phyloP scores from a whole-genome alignment of 1,140 invertebrate genomes.

The Papilio xuthus region DNA sequence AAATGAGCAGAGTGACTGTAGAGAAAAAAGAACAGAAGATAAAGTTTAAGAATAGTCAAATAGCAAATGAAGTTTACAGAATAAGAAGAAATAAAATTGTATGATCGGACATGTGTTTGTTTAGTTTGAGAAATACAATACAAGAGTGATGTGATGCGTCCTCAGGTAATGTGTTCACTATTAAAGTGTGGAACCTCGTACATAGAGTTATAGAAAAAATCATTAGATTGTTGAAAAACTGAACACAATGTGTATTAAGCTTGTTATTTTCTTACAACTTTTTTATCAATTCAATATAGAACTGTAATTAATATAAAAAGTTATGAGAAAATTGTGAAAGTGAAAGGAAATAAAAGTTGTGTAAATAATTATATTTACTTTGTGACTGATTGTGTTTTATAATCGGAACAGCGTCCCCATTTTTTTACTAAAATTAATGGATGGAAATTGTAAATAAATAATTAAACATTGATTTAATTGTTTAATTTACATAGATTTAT shows the following conservation, averaged over 20 bases:
- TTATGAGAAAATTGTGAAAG: no score
- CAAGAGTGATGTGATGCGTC: background rate
- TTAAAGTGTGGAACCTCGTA: background rate
- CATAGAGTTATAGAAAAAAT: background rate
- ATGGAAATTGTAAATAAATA: background rate
- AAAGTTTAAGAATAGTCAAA: slow-evolving; percentile 70
- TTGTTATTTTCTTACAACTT: background rate
- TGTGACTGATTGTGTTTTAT: background rate
- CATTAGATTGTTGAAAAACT: background rate
- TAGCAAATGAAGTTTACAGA: slow-evolving; percentile 66
- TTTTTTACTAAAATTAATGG: background rate
- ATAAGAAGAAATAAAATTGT: slow-evolving; percentile 71
- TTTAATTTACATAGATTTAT: background rate
- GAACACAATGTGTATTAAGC: background rate
- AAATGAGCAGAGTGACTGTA: slow-evolving; percentile 46
- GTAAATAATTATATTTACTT: background rate
- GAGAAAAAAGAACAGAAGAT: slow-evolving; percentile 52
- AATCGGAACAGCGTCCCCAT: background rate
- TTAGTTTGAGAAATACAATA: slow-evolving; percentile 26
- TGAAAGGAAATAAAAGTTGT: no score
- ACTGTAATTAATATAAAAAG: background rate
- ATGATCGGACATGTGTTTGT: slow-evolving; percentile 51
- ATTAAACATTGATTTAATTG: background rate
- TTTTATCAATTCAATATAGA: background rate
- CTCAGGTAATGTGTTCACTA: background rate